Evolutionary conservation across 2,113 vertebrate species (phyloP).

Genomic region (Sisor rabdophorus): DNA sequence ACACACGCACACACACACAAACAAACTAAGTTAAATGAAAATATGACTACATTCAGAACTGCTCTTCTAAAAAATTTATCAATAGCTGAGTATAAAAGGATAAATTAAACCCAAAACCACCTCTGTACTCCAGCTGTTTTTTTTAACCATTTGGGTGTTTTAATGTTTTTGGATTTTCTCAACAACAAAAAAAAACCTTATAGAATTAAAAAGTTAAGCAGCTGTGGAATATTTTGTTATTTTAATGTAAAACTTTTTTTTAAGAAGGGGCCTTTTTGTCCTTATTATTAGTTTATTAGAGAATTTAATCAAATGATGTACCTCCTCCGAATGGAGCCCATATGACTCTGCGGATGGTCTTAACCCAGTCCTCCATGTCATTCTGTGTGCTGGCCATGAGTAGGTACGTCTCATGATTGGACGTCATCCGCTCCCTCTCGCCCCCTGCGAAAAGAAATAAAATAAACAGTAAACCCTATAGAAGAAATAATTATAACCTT

Average conservation of each 20-base stretch:
- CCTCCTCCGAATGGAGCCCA: slow-evolving; percentile 98
- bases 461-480: neutral
- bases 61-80: neutral
- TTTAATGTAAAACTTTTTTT: too few species aligned
- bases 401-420: slow-evolving; percentile 98
- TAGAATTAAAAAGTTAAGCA: too few species aligned
- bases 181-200: neutral
- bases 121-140: neutral
- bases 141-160: neutral
- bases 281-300: too few species aligned
- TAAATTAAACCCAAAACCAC: neutral
- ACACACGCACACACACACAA: neutral
- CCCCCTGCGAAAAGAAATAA: slow-evolving; percentile 72
- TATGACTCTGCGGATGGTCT: slow-evolving; percentile 94
- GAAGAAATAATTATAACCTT: neutral
- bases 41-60: neutral
- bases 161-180: neutral
- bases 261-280: too few species aligned
- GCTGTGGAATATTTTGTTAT: too few species aligned
- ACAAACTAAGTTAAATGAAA: neutral
- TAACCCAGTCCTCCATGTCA: slow-evolving; percentile 99
- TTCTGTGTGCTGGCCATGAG: slow-evolving; percentile 98
- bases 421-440: slow-evolving; percentile 96
- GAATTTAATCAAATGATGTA: slow-evolving; percentile 56
- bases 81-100: neutral